These are phyloP conservation scores for Intellagama lesueurii DNA, from an alignment of 2,797 vertebrate species.

Conservation along the genomic window DNA sequence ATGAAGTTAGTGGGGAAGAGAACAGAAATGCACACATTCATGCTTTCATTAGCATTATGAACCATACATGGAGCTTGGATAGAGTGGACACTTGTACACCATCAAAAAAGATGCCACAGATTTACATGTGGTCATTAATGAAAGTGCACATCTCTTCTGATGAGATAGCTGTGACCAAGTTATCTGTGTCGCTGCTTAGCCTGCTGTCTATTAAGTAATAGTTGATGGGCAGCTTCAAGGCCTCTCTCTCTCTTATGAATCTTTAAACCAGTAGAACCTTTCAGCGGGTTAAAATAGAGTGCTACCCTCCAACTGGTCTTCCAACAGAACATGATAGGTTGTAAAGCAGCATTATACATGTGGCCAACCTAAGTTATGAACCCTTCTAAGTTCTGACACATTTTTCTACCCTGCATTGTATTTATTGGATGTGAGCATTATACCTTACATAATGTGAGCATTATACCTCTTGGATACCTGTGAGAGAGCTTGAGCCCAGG, in stretches of 20 bases:
- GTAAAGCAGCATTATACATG: not conserved
- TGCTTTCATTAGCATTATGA: not conserved
- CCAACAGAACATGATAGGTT: not conserved
- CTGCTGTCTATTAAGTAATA: not conserved
- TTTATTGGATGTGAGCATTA: not conserved
- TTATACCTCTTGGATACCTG: too few relatives aligned
- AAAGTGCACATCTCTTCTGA: not conserved
- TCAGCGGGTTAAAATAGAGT: not conserved
- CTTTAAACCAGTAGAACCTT: not conserved
- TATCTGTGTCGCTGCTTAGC: not conserved
- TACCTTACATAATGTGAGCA: too few relatives aligned
- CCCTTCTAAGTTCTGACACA: not conserved
- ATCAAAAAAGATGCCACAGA: not conserved
- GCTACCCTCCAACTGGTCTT: not conserved
- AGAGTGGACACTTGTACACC: not conserved
- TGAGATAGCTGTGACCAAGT: not conserved
- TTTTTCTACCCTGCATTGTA: not conserved
- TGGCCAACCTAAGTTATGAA: not conserved
- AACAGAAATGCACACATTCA: not conserved
- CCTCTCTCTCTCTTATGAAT: not conserved
- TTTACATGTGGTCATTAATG: not conserved
- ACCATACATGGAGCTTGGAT: not conserved
- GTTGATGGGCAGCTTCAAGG: not conserved
- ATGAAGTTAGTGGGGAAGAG: not conserved
- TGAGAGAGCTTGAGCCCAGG: too few relatives aligned